A percentile compares a stretch with the other conserved stretches of the same genome.
These are phyloP conservation scores for Mechanitis messenoides DNA, from an alignment of 2,888 invertebrate genomes.

Conservation along the genomic window DNA sequence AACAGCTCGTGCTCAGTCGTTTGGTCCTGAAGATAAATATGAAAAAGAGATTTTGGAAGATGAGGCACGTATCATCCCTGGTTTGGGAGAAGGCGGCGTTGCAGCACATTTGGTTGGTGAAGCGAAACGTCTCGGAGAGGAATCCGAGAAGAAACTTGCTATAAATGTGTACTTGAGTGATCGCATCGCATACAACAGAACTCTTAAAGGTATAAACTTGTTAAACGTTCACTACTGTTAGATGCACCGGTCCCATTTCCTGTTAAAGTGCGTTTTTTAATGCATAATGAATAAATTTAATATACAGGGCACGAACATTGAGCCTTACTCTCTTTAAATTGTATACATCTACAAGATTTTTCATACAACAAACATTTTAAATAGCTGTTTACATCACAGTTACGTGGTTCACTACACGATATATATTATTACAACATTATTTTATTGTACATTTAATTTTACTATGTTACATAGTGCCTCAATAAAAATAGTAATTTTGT, in stretches of 20 bases:
- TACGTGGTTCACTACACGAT: no score
- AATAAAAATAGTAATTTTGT: no score
- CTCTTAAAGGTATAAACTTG: slow-evolving; percentile 75
- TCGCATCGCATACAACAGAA: slow-evolving; percentile 89
- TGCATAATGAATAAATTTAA: background rate
- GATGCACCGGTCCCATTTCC: slow-evolving; percentile 4
- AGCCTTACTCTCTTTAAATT: background rate
- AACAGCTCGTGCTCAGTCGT: slow-evolving; percentile 41
- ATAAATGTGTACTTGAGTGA: slow-evolving; percentile 93
- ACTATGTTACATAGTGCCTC: no score
- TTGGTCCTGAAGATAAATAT: slow-evolving; percentile 42
- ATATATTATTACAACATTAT: no score
- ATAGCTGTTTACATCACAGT: no score
- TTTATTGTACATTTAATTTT: no score
- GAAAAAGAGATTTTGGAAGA: slow-evolving; percentile 78
- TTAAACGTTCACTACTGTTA: slow-evolving; percentile 28
- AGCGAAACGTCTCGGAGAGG: slow-evolving; percentile 81
- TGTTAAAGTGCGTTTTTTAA: background rate
- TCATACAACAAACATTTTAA: no score
- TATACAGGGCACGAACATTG: background rate
- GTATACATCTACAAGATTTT: background rate
- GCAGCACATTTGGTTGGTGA: slow-evolving; percentile 80
- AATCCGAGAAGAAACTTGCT: slow-evolving; percentile 87
- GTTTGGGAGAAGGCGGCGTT: slow-evolving; percentile 83
- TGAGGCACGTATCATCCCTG: slow-evolving; percentile 79